Evolutionary conservation across 2,797 vertebrate species (phyloP), one percentile per base, ranked within the genome.

Genomic region (Poeciliopsis presidionis): DNA sequence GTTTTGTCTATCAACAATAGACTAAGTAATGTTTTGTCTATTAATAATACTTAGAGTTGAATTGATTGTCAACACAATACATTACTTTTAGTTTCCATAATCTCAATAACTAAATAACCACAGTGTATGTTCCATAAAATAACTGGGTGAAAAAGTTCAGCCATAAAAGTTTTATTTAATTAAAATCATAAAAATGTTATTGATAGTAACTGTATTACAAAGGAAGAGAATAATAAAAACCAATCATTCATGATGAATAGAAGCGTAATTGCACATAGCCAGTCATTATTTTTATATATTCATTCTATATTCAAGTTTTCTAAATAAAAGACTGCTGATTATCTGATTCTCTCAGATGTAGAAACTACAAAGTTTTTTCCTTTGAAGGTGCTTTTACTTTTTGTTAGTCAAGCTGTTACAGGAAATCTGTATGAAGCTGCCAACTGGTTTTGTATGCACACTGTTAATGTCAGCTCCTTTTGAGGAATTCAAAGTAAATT

Each of bases 401-500:
- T 41, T 33, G 4, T 14, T 41, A 9, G 13, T 6, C 7, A 11
- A 69, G 5, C 18, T 0, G 14, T 76, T 79, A 33, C 59, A 3
- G 76, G 46, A 61, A 72, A 70, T 28, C 14, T 13, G 20, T 11
- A 43, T 4, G 39, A 73, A 3, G 41, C n/a, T 85, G 79, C 53
- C 57, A 76, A 76, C 85, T 67, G 76, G 79, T 85, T 85, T 81
- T n/a, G 41, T n/a, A 2, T 33, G 30, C 7, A 30, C 0, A 5
- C 55, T 5, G 28, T 36, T 12, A 20, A 43, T 1, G 53, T 16
- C 12, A 36, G 20, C 43, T 45, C 2, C 41, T 43, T 11, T 43
- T 43, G 41, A 43, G 41, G 41, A 9, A 43, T 43, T 43, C 41
- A 43, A 57, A 59, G 12, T 11, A 30, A 30, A 59, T 28, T 59